Percentiles rank a stretch among this genome's conserved stretches.
phyloP scores from a whole-genome alignment of 2,113 vertebrate genomes.

The Mormoops blainvillei region DNA sequence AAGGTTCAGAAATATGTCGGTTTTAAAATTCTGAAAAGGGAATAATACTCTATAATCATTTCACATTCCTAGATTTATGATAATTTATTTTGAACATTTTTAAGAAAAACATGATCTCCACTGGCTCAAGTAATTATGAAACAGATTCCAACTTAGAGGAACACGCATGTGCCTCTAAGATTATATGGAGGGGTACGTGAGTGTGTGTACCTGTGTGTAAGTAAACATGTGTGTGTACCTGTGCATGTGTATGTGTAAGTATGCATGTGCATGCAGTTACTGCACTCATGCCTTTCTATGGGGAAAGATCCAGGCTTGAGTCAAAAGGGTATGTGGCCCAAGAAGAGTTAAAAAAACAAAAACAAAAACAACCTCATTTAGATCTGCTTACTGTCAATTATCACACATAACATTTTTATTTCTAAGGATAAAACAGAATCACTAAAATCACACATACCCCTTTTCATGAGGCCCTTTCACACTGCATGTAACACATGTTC shows the following conservation, averaged over 20 bases:
- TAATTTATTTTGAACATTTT: background rate
- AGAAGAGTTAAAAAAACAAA: background rate
- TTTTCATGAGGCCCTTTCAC: background rate
- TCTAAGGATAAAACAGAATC: background rate
- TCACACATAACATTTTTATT: background rate
- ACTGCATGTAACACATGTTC: background rate
- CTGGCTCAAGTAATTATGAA: background rate
- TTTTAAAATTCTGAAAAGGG: background rate
- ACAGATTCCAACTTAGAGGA: background rate
- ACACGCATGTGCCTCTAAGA: accelerated
- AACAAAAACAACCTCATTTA: background rate
- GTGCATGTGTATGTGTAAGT: background rate
- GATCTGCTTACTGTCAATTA: background rate
- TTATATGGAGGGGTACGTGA: background rate
- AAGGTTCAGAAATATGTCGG: background rate
- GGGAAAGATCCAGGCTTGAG: background rate
- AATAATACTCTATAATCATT: background rate
- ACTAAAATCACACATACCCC: no score
- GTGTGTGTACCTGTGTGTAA: background rate
- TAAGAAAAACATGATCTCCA: background rate
- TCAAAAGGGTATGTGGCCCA: background rate
- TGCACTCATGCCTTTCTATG: background rate
- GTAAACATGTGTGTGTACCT: background rate
- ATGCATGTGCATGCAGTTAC: background rate
- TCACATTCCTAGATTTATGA: background rate